phyloP scores from a whole-genome alignment of 2,113 vertebrate genomes.

The Stercorarius parasiticus region DNA sequence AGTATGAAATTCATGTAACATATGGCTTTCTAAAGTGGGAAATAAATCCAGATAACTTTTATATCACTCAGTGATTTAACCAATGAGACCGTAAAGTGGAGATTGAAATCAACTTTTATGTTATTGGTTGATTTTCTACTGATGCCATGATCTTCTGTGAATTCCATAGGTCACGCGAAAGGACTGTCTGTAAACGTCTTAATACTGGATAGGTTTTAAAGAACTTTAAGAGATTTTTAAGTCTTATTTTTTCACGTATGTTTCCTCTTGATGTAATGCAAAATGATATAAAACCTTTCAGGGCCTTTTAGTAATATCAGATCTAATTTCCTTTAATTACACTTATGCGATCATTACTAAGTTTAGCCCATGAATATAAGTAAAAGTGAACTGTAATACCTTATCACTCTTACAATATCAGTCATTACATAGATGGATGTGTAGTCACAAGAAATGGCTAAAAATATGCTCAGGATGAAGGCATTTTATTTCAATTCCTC shows the following conservation, averaged over 20 bases:
- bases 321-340: neutral
- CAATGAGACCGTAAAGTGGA: neutral
- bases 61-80: neutral
- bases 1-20: neutral
- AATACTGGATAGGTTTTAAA: neutral
- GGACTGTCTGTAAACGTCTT: neutral
- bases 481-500: neutral
- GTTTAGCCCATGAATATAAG: neutral
- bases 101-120: neutral
- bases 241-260: neutral
- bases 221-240: neutral
- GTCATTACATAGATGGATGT: neutral
- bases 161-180: neutral
- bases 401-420: neutral
- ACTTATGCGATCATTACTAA: neutral
- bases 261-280: neutral
- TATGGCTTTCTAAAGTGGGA: neutral
- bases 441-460: neutral
- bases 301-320: neutral
- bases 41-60: constrained; percentile 9
- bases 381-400: neutral
- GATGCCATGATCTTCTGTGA: neutral
- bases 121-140: neutral
- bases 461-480: neutral
- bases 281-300: neutral